These are phyloP conservation scores for Frieseomelitta varia DNA, from an alignment of 1,140 invertebrate species.

Conservation along the genomic window DNA sequence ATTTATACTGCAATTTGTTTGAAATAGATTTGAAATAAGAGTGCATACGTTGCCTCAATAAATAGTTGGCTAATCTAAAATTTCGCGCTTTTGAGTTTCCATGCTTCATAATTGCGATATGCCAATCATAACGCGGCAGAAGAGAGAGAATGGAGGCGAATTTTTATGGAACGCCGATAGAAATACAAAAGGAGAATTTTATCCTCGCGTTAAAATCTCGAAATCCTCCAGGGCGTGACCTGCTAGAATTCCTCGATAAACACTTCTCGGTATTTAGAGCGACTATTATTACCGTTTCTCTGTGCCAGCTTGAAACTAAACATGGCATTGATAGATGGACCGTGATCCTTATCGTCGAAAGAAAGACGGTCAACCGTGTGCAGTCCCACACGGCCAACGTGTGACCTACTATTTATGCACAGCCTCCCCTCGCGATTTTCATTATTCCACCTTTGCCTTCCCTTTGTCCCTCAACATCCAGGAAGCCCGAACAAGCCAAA, in stretches of 20 bases:
- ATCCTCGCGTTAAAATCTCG: slow-evolving; percentile 8
- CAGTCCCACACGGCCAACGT: not conserved
- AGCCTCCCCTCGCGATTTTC: not conserved
- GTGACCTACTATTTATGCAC: slow-evolving; percentile 30
- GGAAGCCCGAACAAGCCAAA: not conserved
- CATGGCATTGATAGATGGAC: slow-evolving; percentile 46
- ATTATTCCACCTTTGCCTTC: not conserved
- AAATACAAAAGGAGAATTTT: not conserved
- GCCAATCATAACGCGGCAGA: not conserved
- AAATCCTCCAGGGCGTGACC: not conserved
- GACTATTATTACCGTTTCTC: slow-evolving; percentile 47
- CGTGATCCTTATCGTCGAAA: slow-evolving; percentile 34
- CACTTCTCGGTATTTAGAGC: slow-evolving; percentile 34
- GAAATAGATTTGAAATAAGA: too few species aligned
- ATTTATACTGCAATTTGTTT: too few species aligned
- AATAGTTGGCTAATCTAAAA: too few species aligned
- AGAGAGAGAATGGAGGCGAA: not conserved
- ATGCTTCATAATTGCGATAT: not conserved
- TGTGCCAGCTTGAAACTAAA: slow-evolving; percentile 17
- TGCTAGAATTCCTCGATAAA: slow-evolving; percentile 49
- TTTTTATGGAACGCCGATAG: not conserved
- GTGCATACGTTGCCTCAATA: too few species aligned
- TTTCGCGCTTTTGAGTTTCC: too few species aligned
- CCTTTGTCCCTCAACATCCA: not conserved
- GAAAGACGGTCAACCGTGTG: slow-evolving; percentile 27